Conservation (phyloP, 1,140 invertebrate species). For the Papilio dardanus region DNA sequence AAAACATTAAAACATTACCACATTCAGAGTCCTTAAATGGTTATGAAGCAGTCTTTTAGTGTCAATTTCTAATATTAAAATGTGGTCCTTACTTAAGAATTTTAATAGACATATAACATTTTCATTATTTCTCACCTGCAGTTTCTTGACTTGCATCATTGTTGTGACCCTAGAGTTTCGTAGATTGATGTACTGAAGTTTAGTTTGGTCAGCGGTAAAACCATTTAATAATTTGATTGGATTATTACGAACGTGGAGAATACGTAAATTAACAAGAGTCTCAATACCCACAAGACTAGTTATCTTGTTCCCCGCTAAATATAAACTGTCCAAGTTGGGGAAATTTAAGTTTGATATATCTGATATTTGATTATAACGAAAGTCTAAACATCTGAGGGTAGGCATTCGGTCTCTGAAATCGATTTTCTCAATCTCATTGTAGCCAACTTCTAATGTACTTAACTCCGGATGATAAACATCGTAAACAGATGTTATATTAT, state of each 20-base stretch:
- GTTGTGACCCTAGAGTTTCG: conserved; percentile 79
- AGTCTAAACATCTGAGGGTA: conserved; percentile 75
- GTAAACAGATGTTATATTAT: conserved; percentile 73
- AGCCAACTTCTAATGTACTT: conserved; percentile 79
- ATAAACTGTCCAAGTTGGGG: conserved; percentile 77
- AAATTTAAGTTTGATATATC: conserved; percentile 74
- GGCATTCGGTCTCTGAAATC: conserved; percentile 66
- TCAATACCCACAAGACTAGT: conserved; percentile 69
- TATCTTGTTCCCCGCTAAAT: conserved; percentile 79
- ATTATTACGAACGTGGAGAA: conserved; percentile 81
- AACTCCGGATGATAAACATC: conserved; percentile 81
- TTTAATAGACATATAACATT: too few species aligned
- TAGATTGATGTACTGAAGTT: conserved; percentile 82
- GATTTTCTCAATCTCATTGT: conserved; percentile 73
- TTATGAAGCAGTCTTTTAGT: too few species aligned
- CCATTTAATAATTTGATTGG: conserved; percentile 79
- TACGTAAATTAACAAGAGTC: conserved; percentile 74
- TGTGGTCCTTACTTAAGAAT: too few species aligned
- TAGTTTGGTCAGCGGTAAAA: conserved; percentile 66
- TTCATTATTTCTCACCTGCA: conserved; percentile 58
- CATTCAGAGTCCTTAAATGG: too few species aligned
- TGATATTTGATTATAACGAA: conserved; percentile 78
- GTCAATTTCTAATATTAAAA: too few species aligned
- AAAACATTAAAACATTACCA: too few species aligned
- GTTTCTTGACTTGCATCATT: conserved; percentile 80